Conservation (phyloP, 2,888 invertebrate genomes). For the Ceratothoa steindachneri region DNA sequence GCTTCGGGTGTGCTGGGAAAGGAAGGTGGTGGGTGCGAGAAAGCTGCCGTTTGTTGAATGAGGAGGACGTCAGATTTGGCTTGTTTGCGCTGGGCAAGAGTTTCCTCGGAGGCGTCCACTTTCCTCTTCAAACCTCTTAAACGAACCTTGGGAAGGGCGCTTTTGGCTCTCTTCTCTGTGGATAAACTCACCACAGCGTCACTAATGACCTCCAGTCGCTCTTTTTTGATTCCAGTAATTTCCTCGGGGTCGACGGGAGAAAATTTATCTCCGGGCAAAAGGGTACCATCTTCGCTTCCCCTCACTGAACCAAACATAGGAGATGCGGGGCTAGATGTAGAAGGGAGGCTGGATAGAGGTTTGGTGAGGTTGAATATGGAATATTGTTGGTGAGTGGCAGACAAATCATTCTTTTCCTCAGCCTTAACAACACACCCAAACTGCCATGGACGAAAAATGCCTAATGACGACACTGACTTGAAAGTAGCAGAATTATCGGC, state of each 20-base stretch:
- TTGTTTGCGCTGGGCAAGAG: background rate
- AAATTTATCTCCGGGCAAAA: no score
- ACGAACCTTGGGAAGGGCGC: background rate
- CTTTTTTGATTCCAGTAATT: background rate
- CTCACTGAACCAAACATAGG: no score
- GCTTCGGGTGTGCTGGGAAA: no score
- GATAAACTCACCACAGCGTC: slow-evolving; percentile 5
- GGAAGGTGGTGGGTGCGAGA: no score
- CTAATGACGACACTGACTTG: background rate
- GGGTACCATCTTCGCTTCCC: no score
- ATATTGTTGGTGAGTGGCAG: no score
- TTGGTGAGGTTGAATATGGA: no score
- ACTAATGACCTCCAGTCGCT: background rate
- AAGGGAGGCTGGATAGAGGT: no score
- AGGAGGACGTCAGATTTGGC: background rate
- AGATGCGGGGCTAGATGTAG: no score
- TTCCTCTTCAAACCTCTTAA: background rate
- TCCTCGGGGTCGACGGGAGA: no score
- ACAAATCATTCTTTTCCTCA: background rate
- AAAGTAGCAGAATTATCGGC: background rate
- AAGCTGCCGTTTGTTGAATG: no score
- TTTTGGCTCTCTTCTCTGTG: background rate
- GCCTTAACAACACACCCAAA: background rate
- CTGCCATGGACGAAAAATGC: background rate
- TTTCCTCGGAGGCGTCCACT: background rate